These are phyloP conservation scores for Heliconius hermathena DNA, from an alignment of 1,140 invertebrate genomes.

Conservation along the genomic window DNA sequence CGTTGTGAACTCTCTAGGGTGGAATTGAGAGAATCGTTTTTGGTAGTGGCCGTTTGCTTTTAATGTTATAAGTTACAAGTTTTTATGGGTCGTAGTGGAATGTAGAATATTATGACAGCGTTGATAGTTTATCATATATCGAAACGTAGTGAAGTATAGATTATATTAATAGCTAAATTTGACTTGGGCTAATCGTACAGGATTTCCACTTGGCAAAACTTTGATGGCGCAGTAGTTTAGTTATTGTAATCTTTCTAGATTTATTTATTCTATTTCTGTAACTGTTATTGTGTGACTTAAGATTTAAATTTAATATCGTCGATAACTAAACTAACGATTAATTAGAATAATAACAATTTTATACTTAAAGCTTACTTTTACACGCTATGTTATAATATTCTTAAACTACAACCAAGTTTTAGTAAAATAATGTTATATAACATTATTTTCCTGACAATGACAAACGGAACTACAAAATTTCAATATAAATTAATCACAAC, in stretches of 20 bases:
- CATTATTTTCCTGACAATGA: neutral
- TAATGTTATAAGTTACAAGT: neutral
- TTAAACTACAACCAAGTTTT: too few species aligned
- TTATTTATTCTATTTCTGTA: neutral
- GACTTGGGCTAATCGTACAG: neutral
- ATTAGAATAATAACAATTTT: too few species aligned
- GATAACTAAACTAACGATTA: too few species aligned
- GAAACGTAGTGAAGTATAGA: neutral
- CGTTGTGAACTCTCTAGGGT: constrained; percentile 1
- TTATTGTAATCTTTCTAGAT: neutral
- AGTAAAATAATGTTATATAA: too few species aligned
- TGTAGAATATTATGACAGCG: neutral
- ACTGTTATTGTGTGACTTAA: neutral
- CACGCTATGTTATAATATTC: too few species aligned
- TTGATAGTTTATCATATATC: neutral
- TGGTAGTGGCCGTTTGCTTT: neutral
- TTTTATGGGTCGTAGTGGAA: neutral
- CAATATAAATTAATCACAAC: neutral
- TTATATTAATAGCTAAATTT: neutral
- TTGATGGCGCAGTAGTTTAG: neutral
- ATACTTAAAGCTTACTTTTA: too few species aligned
- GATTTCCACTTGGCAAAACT: too few species aligned
- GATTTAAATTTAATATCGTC: too few species aligned
- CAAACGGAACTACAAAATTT: neutral
- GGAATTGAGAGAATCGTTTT: constrained; percentile 7